Percentiles rank a stretch among this genome's conserved stretches.
phyloP scores from a whole-genome alignment of 2,113 vertebrate species.

The Leucopsar rothschildi region DNA sequence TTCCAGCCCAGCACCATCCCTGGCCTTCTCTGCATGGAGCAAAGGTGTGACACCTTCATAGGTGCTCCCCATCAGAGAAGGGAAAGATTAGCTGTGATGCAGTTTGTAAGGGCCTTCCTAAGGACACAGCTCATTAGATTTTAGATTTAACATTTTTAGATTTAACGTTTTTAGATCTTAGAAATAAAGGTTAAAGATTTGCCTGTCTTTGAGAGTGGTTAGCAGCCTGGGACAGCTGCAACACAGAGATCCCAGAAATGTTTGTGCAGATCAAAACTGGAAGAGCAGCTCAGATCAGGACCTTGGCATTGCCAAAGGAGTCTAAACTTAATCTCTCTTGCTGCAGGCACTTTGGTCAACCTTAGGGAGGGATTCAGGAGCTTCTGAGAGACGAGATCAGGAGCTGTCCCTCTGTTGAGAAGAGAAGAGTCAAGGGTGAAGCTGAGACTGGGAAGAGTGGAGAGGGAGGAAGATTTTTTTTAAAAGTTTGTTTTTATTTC shows the following conservation, averaged over 20 bases:
- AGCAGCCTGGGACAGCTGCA: not conserved
- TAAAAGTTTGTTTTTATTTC: not conserved
- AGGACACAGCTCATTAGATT: not conserved
- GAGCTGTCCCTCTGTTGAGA: not conserved
- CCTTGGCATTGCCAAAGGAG: not conserved
- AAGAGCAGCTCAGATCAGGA: not conserved
- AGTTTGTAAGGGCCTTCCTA: not conserved
- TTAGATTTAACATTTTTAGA: not conserved
- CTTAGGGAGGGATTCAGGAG: not conserved
- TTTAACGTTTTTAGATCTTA: not conserved
- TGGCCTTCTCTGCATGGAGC: not conserved
- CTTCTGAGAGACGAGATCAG: not conserved
- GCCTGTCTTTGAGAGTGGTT: not conserved
- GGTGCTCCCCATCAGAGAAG: not conserved
- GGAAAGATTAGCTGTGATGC: not conserved
- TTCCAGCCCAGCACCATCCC: not conserved
- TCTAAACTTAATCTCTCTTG: not conserved
- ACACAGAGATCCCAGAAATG: not conserved
- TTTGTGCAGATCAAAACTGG: not conserved
- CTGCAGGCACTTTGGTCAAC: not conserved
- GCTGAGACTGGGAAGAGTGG: not conserved
- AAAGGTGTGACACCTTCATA: accelerated
- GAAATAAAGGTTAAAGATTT: not conserved
- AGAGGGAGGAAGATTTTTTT: accelerated
- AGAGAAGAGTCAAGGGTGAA: not conserved